Conservation (phyloP, 1,140 invertebrate species). For the Drosophila sucinea region DNA sequence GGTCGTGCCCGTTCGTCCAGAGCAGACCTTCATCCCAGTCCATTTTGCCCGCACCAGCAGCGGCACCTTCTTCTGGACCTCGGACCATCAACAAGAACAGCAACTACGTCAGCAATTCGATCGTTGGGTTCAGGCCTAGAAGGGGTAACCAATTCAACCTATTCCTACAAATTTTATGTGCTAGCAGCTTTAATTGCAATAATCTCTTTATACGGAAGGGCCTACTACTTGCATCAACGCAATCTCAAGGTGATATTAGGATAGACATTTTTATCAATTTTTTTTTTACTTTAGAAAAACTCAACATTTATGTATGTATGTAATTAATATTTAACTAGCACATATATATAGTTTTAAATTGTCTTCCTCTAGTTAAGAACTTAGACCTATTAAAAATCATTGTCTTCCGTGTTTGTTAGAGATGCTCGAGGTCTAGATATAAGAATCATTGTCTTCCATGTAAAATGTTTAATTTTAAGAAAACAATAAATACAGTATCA, state of each 20-base stretch:
- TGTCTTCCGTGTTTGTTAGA: conserved; percentile 82
- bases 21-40: conserved; percentile 86
- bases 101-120: conserved; percentile 84
- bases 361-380: conserved; percentile 31
- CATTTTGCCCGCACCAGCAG: conserved; percentile 87
- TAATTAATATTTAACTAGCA: conserved; percentile 55
- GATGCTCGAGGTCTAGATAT: conserved; percentile 45
- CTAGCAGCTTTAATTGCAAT: conserved; percentile 85
- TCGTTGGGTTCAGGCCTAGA: conserved; percentile 87
- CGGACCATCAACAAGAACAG: conserved; percentile 83
- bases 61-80: conserved; percentile 89
- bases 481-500: conserved; percentile 41
- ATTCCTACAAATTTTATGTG: conserved; percentile 23
- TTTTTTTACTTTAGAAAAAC: conserved; percentile 35
- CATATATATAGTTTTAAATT: conserved; percentile 52
- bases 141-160: conserved; percentile 12
- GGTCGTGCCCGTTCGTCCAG: conserved; percentile 85
- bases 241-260: conserved; percentile 83
- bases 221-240: conserved; percentile 53
- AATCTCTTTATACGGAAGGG: conserved; percentile 61
- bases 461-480: conserved; percentile 61
- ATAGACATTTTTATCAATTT: conserved; percentile 42
- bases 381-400: conserved; percentile 67
- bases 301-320: conserved; percentile 26
- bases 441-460: conserved; percentile 80